phyloP scores from a whole-genome alignment of 2,113 vertebrate genomes.

The Planiliza haematocheilus region DNA sequence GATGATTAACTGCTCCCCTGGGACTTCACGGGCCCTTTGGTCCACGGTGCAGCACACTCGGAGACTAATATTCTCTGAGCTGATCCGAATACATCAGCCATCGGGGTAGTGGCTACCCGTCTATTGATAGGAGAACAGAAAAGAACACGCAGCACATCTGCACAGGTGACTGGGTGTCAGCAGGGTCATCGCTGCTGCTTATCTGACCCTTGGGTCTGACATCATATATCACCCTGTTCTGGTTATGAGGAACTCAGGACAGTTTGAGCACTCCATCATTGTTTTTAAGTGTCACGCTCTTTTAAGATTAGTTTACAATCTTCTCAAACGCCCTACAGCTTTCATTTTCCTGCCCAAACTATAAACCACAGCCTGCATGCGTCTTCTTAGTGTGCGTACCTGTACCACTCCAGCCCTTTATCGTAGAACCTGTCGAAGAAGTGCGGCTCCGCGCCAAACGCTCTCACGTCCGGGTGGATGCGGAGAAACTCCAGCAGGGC shows the following conservation, averaged over 20 bases:
- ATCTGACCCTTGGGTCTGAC: constrained; percentile 23
- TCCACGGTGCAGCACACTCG: constrained; percentile 38
- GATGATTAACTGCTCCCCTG: constrained; percentile 59
- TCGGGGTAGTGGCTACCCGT: constrained; percentile 1
- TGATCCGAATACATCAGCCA: constrained; percentile 41
- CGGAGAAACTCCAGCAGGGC: constrained; percentile 87
- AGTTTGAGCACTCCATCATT: too few species aligned
- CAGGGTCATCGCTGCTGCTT: constrained; percentile 21
- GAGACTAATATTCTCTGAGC: constrained; percentile 30
- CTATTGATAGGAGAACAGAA: constrained; percentile 45
- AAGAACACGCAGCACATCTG: constrained; percentile 30
- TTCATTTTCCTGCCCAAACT: not conserved
- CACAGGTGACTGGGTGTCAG: constrained; percentile 25
- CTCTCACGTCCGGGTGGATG: constrained; percentile 86
- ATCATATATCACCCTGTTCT: constrained; percentile 23
- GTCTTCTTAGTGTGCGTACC: constrained; percentile 59
- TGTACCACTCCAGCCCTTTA: constrained; percentile 85
- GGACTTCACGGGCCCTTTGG: constrained; percentile 46
- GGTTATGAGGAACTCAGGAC: not conserved
- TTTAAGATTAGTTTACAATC: not conserved
- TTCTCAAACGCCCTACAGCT: not conserved
- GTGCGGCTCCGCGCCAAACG: constrained; percentile 85
- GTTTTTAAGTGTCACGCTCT: too few species aligned
- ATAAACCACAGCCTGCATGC: not conserved
- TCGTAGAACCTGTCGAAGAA: constrained; percentile 85